These are phyloP conservation scores for Epinotia demarniana DNA, from an alignment of 2,888 invertebrate genomes.

Conservation along the genomic window DNA sequence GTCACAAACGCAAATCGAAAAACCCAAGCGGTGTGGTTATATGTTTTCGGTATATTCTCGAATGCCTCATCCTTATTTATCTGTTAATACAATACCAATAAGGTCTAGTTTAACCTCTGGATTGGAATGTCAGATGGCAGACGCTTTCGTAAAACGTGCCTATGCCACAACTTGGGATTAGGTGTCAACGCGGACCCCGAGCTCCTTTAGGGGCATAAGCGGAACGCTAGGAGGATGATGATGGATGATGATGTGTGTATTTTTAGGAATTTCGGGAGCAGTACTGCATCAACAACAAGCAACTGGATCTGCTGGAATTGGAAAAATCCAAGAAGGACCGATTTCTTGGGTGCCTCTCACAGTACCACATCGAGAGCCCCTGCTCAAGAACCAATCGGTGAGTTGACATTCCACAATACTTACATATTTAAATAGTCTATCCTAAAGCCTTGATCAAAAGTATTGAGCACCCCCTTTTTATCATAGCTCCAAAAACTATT, in stretches of 20 bases:
- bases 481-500: too few species aligned
- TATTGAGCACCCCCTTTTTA: too few species aligned
- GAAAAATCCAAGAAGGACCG: slow-evolving; percentile 86
- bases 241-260: slow-evolving; percentile 10
- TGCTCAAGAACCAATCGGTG: slow-evolving; percentile 87
- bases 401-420: background rate
- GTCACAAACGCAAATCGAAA: background rate
- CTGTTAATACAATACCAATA: too few species aligned
- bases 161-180: too few species aligned
- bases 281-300: slow-evolving; percentile 96
- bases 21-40: background rate
- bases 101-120: too few species aligned
- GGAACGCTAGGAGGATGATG: background rate
- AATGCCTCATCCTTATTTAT: too few species aligned
- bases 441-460: too few species aligned
- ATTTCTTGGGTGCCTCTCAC: slow-evolving; percentile 94
- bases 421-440: background rate
- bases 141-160: too few species aligned
- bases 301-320: slow-evolving; percentile 91
- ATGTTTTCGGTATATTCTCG: too few species aligned
- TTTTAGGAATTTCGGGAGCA: slow-evolving; percentile 94
- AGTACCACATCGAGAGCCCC: slow-evolving; percentile 87
- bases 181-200: too few species aligned
- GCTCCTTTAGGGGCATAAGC: too few species aligned
- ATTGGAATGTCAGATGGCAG: too few species aligned